These are phyloP conservation scores for Gorsachius goisagi DNA, from an alignment of 2,113 vertebrate genomes.

Conservation along the genomic window DNA sequence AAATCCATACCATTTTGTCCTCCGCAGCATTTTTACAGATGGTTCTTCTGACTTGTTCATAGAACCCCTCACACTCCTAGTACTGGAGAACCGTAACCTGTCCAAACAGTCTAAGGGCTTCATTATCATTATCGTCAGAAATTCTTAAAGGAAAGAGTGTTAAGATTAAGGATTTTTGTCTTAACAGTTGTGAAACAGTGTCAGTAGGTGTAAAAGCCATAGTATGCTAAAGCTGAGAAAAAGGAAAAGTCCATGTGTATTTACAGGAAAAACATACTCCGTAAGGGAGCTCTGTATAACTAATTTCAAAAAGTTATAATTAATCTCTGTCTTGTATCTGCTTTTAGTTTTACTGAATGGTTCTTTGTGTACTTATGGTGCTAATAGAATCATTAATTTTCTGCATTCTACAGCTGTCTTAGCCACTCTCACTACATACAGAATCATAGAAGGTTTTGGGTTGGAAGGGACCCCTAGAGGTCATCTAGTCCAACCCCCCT, in stretches of 20 bases:
- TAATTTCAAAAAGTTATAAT: neutral
- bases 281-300: neutral
- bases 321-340: neutral
- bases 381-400: neutral
- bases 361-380: neutral
- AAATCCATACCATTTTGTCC: neutral
- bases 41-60: neutral
- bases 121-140: neutral
- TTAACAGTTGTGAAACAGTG: neutral
- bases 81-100: rapidly evolving
- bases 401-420: neutral
- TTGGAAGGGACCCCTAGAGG: too few species aligned
- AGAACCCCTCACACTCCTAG: neutral
- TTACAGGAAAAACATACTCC: neutral
- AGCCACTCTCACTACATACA: rapidly evolving
- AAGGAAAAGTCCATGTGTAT: neutral
- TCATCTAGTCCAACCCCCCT: too few species aligned
- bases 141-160: neutral
- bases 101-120: neutral
- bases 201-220: neutral
- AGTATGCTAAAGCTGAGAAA: neutral
- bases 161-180: neutral
- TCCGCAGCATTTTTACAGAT: neutral
- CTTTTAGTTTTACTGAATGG: neutral
- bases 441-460: too few species aligned